These are phyloP conservation scores for Lasius platythorax DNA, from an alignment of 2,888 invertebrate species.

Conservation along the genomic window DNA sequence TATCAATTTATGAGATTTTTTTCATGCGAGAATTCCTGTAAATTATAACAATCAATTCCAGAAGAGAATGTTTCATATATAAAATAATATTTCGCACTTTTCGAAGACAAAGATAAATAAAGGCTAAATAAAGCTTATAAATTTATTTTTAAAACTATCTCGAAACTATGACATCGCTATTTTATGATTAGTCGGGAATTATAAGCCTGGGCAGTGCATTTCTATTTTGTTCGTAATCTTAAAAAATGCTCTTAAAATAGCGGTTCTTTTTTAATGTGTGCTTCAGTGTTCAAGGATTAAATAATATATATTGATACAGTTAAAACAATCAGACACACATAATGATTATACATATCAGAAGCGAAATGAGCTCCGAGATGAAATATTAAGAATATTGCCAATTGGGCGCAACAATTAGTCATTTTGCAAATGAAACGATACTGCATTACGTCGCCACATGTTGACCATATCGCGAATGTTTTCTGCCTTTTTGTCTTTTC, in stretches of 20 bases:
- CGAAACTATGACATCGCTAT: too few species aligned
- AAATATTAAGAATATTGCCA: background rate
- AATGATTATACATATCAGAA: background rate
- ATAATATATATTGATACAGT: background rate
- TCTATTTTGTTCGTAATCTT: background rate
- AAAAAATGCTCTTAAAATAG: background rate
- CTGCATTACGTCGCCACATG: background rate
- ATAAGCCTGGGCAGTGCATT: background rate
- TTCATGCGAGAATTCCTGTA: too few species aligned
- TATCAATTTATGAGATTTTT: too few species aligned
- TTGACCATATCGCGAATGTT: background rate
- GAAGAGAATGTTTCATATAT: too few species aligned
- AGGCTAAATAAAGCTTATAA: too few species aligned
- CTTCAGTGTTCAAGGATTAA: background rate
- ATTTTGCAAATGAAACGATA: slow-evolving; percentile 13
- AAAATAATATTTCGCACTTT: too few species aligned
- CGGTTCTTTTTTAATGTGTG: too few species aligned
- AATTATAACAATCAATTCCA: too few species aligned
- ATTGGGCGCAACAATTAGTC: slow-evolving; percentile 34
- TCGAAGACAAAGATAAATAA: too few species aligned
- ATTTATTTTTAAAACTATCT: too few species aligned
- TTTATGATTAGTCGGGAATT: too few species aligned
- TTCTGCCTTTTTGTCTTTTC: background rate
- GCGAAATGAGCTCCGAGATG: background rate
- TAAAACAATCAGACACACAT: background rate